These are phyloP conservation scores for Drosophila chauvacae DNA, from an alignment of 1,140 invertebrate genomes.

Conservation along the genomic window DNA sequence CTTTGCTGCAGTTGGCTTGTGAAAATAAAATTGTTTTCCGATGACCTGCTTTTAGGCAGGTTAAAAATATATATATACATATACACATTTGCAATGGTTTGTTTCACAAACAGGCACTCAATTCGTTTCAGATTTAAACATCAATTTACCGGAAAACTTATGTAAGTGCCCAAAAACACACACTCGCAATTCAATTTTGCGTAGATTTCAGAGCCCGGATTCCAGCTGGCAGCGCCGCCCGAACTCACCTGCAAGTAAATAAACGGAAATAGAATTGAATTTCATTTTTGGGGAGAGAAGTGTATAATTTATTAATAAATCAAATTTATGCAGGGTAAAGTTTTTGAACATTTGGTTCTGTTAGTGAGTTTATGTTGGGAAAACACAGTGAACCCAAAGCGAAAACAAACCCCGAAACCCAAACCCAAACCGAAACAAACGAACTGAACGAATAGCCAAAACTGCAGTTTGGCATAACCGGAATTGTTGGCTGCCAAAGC, in stretches of 20 bases:
- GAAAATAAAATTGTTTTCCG: slow-evolving; percentile 22
- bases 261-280: slow-evolving; percentile 46
- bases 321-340: slow-evolving; percentile 40
- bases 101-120: slow-evolving; percentile 31
- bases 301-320: slow-evolving; percentile 58
- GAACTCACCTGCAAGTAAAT: slow-evolving; percentile 47
- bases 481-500: slow-evolving; percentile 48
- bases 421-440: slow-evolving; percentile 11
- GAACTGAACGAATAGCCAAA: slow-evolving; percentile 15
- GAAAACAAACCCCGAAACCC: slow-evolving; percentile 6
- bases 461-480: slow-evolving; percentile 39
- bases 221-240: background rate
- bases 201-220: slow-evolving; percentile 4
- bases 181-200: slow-evolving; percentile 33
- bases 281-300: slow-evolving; percentile 32
- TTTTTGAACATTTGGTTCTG: slow-evolving; percentile 12
- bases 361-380: background rate
- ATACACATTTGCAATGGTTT: slow-evolving; percentile 18
- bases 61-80: background rate
- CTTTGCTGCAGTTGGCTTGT: slow-evolving; percentile 22
- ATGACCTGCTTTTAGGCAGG: slow-evolving; percentile 30
- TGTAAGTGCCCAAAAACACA: slow-evolving; percentile 20
- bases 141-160: slow-evolving; percentile 41
- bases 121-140: slow-evolving; percentile 31
- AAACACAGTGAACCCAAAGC: slow-evolving; percentile 1